A percentile compares a stretch with the other conserved stretches of the same genome.
Evolutionary conservation across 2,113 vertebrate species (phyloP).

Genomic region (Tragelaphus strepsiceros): DNA sequence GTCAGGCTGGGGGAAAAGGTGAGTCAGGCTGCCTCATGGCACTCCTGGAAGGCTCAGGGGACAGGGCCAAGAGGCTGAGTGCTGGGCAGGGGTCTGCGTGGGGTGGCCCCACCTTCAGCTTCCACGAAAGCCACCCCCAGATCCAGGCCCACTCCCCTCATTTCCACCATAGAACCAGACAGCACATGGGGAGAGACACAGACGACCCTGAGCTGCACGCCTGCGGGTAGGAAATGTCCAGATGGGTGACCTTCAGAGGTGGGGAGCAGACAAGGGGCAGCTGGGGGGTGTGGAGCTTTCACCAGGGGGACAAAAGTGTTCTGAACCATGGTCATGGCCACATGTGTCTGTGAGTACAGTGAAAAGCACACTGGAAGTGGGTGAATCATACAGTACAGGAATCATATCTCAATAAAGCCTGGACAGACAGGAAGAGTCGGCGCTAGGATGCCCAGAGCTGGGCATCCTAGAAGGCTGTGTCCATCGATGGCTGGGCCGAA

Average conservation of each 20-base stretch:
- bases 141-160: not conserved
- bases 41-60: not conserved
- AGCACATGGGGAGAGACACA: not conserved
- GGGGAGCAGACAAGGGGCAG: not conserved
- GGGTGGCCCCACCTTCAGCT: not conserved
- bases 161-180: too few relatives aligned
- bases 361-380: too few relatives aligned
- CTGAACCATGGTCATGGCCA: fast-evolving
- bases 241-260: not conserved
- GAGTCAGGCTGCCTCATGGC: not conserved
- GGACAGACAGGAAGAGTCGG: not conserved
- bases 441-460: not conserved
- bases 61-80: too few relatives aligned
- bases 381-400: fast-evolving
- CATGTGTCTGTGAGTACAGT: fast-evolving
- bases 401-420: not conserved
- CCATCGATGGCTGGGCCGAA: fast-evolving
- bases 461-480: not conserved
- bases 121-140: not conserved
- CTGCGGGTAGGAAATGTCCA: fast-evolving
- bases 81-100: not conserved
- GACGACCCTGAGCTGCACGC: fast-evolving
- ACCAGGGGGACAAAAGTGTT: not conserved
- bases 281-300: not conserved
- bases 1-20: not conserved